Base-by-base conservation (phyloP, 2,888 invertebrate genomes). In the Caenorhabditis virilis region DNA sequence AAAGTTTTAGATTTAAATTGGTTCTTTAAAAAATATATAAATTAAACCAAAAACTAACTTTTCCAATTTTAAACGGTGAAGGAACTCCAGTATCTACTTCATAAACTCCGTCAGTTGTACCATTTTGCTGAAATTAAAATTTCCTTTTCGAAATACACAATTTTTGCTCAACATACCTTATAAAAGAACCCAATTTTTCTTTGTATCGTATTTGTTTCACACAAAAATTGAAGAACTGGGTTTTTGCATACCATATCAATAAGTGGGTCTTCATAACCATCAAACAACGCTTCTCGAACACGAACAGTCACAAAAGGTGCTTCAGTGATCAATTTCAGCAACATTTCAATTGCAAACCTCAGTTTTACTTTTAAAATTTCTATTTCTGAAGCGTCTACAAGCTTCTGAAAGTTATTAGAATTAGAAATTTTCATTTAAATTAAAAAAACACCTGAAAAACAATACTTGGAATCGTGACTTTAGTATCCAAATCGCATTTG, bases 111-210 rank as follows among this genome's bases (percentile, higher is more conserved):
- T 82, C 82, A 7, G 82, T 79, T 15, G 58, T 58, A 47, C 70
- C 72, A 54, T 82, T 82, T 68, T 80, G 77, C 77, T 78, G 61
- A 22, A 46, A 25, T 7, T 39, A 15, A 27, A 11, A 18, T 25
- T 13, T 15, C 16, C 25, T 39, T 38, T 46, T 30, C 9, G n/a
- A n/a, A 47, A 42, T 18, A 20, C 20, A 30, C 33, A 16, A 16
- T 39, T 25, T 39, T 36, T n/a, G n/a, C n/a, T n/a, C n/a, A n/a
- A n/a, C n/a, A n/a, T n/a, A 78, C 78, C 18, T 69, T 68, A 49
- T 79, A 82, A 61, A 82, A 79, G 65, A 82, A 72, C 20, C 82
- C 82, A 45, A 82, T 73, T 47, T 60, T 64, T 9, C 74, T 61
- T 18, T 78, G 79, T 26, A 82, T 51, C n/a, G 56, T 54, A 27